Conservation (phyloP, 2,888 invertebrate species). For the Beris chalybata region DNA sequence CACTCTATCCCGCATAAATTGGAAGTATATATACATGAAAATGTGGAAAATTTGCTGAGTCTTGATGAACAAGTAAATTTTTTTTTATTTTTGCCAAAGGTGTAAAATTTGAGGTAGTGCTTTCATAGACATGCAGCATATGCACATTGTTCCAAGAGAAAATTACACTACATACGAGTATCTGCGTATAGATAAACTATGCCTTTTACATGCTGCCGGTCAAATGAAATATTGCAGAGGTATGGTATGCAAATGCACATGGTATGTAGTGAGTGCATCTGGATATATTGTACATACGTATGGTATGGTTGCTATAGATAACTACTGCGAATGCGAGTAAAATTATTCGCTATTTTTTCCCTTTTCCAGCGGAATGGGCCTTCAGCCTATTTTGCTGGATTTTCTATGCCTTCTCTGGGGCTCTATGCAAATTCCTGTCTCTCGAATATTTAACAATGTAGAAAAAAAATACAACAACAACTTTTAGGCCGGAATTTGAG, state of each 20-base stretch:
- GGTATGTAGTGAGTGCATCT: too few relatives aligned
- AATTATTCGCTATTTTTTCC: slow-evolving; percentile 8
- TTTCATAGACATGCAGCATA: not conserved
- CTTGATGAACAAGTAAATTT: slow-evolving; percentile 1
- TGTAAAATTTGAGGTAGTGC: slow-evolving; percentile 12
- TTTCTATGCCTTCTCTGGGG: not conserved
- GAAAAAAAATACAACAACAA: slow-evolving; percentile 10
- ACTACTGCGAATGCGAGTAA: too few relatives aligned
- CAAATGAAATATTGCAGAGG: not conserved
- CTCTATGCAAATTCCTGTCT: slow-evolving; percentile 37
- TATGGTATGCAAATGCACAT: too few relatives aligned
- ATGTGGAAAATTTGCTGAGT: slow-evolving; percentile 13
- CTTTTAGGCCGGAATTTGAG: slow-evolving; percentile 35
- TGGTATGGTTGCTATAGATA: too few relatives aligned
- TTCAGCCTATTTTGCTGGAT: not conserved
- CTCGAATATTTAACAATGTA: slow-evolving; percentile 37
- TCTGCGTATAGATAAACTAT: slow-evolving; percentile 9
- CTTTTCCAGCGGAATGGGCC: not conserved
- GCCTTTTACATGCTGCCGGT: slow-evolving; percentile 5
- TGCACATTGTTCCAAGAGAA: not conserved
- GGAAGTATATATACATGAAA: not conserved
- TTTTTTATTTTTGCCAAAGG: not conserved
- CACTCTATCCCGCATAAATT: slow-evolving; percentile 6
- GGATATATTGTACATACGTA: too few relatives aligned
- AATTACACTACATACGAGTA: slow-evolving; percentile 3